A percentile compares a stretch with the other conserved stretches of the same genome.
Evolutionary conservation across 2,888 invertebrate genomes (phyloP).

Genomic region (Onchidella celtica): DNA sequence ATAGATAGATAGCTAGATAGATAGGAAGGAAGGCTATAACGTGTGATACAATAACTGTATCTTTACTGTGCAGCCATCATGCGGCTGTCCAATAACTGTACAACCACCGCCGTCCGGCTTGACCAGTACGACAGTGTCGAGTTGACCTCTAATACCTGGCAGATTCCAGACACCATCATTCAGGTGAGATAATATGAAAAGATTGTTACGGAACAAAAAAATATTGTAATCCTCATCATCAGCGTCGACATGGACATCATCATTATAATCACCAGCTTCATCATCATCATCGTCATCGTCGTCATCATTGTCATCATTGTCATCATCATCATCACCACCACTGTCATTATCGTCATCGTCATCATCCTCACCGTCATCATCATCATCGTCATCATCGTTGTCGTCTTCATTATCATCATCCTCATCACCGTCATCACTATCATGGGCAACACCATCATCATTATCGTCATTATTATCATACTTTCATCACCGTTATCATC

Average conservation of each 20-base stretch:
- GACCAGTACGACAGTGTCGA: constrained; percentile 38
- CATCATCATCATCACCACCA: constrained; percentile 33
- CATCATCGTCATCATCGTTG: constrained; percentile 25
- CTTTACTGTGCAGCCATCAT: too few relatives aligned
- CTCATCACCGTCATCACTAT: too few relatives aligned
- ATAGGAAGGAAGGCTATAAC: too few relatives aligned
- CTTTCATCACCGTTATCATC: constrained; percentile 11
- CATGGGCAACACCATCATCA: too few relatives aligned
- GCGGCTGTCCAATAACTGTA: constrained; percentile 29
- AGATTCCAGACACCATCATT: background rate
- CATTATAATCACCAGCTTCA: too few relatives aligned
- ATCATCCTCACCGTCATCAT: constrained; percentile 29
- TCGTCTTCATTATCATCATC: too few relatives aligned
- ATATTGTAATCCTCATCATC: constrained; percentile 6
- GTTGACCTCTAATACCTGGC: background rate
- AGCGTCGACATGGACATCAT: background rate
- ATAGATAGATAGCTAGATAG: too few relatives aligned
- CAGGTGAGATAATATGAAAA: too few relatives aligned
- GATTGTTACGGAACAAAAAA: too few relatives aligned
- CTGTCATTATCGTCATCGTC: constrained; percentile 13
- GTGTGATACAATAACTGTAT: too few relatives aligned
- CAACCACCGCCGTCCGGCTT: constrained; percentile 7
- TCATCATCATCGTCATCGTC: constrained; percentile 9
- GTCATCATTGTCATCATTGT: constrained; percentile 18
- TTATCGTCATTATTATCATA: too few relatives aligned